Base-by-base conservation (phyloP, 1,140 invertebrate species). In the Cepaea nemoralis region DNA sequence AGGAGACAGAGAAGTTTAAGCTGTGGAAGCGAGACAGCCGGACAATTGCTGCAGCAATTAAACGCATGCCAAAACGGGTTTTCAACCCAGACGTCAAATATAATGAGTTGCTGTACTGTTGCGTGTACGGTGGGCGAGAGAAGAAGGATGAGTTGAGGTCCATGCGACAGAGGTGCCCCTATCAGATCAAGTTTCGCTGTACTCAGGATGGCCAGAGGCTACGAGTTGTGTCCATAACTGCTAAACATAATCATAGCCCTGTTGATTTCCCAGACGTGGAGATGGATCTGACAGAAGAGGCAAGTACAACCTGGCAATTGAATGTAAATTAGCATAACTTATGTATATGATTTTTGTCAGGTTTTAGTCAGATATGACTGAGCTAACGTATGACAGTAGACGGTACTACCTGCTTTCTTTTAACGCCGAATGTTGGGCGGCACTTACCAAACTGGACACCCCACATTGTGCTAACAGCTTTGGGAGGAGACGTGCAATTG, bases 11-110 rank as follows among this genome's bases (percentile, higher is more conserved):
- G 27, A 42, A 80, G 39, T 80, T 80, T 31, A 80, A 73, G 73
- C 37, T 80, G 24, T 80, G 78, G 78, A 80, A 80, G 73, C 1
- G 78, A 59, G 78, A 80, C 78, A 80, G 67, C 35, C 78, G 78
- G 14, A 80, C 78, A 10, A 80, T 80, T 42, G 78, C 67, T 71
- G 78, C 78, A 35, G 78, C 78, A 12, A 73, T 80, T 24, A 80
- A 80, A 31, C 78, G 78, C 2, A 80, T 80, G 78, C 78, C 78
- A 1, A 80, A 73, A 69, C 67, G 77, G 35, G 59, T 73, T 55
- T 80, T 80, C 39, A 80, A 73, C 33, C 78, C 78, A 5, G 78
- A 73, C 27, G 78, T 80, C 8, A 80, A 80, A 69, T 80, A 80
- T 69, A 80, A 80, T 35, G 78, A 80, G 78, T 31, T 80, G 2